A percentile compares a stretch with the other conserved stretches of the same genome.
Evolutionary conservation across 2,888 invertebrate genomes (phyloP).

Genomic region (Dioctria linearis): DNA sequence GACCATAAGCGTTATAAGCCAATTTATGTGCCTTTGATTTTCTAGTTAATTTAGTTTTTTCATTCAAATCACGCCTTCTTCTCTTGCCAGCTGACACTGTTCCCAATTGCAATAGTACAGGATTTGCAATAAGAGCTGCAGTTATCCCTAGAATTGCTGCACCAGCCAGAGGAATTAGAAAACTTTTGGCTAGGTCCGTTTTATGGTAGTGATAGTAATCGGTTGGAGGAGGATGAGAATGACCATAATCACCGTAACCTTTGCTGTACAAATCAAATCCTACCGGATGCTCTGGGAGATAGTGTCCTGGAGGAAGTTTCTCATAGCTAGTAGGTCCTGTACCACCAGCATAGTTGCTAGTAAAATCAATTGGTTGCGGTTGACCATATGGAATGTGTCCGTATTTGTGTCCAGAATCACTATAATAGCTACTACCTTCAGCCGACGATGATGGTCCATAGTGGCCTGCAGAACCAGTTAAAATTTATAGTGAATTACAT

Average conservation of each 20-base stretch:
- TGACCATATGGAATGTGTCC: constrained; percentile 60
- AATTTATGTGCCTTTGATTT: constrained; percentile 26
- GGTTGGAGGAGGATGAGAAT: constrained; percentile 22
- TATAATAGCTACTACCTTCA: neutral
- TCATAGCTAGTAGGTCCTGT: constrained; percentile 3
- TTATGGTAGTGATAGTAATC: constrained; percentile 60
- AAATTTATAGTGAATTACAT: neutral
- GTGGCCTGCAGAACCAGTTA: constrained; percentile 29
- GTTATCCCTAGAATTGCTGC: constrained; percentile 87
- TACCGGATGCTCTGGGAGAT: constrained; percentile 33
- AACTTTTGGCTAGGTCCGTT: constrained; percentile 72
- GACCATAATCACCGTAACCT: constrained; percentile 58
- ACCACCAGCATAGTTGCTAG: constrained; percentile 55
- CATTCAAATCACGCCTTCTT: constrained; percentile 31
- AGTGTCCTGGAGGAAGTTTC: constrained; percentile 18
- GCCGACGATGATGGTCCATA: neutral
- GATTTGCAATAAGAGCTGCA: constrained; percentile 83
- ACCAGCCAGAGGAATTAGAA: constrained; percentile 83
- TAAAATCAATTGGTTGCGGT: constrained; percentile 60
- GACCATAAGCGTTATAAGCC: constrained; percentile 41
- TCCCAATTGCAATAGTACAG: constrained; percentile 84
- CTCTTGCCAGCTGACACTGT: constrained; percentile 73
- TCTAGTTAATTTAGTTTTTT: neutral
- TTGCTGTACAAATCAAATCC: constrained; percentile 56
- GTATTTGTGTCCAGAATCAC: neutral